A percentile compares a stretch with the other conserved stretches of the same genome.
Evolutionary conservation across 2,797 vertebrate species (phyloP).

Genomic region (Lepilemur ruficaudatus): DNA sequence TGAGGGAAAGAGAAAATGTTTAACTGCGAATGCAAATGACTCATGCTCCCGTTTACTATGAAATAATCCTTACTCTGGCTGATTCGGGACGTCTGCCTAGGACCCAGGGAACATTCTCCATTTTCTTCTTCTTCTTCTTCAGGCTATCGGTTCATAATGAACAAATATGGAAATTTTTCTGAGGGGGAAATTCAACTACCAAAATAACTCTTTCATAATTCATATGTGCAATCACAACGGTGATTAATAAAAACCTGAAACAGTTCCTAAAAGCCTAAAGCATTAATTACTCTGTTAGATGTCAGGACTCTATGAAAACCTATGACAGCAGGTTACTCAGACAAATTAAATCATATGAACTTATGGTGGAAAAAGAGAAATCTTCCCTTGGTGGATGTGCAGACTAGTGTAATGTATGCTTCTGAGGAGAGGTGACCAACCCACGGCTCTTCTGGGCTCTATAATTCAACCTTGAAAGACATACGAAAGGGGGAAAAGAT

Average conservation of each 20-base stretch:
- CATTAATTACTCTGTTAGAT: conserved; percentile 69
- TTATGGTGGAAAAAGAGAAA: background rate
- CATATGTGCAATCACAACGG: conserved; percentile 61
- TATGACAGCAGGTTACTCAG: conserved; percentile 61
- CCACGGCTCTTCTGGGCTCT: background rate
- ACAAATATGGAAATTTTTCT: conserved; percentile 68
- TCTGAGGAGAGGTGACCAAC: background rate
- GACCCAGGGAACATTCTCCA: background rate
- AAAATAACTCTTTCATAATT: conserved; percentile 76
- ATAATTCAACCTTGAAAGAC: conserved; percentile 44
- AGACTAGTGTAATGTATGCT: background rate
- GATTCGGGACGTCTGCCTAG: background rate
- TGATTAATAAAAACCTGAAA: conserved; percentile 74
- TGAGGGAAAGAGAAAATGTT: background rate
- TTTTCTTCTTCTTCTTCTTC: conserved; percentile 18
- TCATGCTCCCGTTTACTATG: background rate
- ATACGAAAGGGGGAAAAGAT: background rate
- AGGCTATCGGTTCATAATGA: conserved; percentile 55
- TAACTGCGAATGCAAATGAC: background rate
- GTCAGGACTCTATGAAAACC: conserved; percentile 60
- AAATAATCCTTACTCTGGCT: background rate
- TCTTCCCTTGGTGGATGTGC: background rate
- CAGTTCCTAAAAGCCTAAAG: conserved; percentile 71
- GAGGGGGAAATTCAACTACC: conserved; percentile 57
- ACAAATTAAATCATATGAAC: conserved; percentile 69